Conservation (phyloP, 2,888 invertebrate species). For the Metalampra italica region DNA sequence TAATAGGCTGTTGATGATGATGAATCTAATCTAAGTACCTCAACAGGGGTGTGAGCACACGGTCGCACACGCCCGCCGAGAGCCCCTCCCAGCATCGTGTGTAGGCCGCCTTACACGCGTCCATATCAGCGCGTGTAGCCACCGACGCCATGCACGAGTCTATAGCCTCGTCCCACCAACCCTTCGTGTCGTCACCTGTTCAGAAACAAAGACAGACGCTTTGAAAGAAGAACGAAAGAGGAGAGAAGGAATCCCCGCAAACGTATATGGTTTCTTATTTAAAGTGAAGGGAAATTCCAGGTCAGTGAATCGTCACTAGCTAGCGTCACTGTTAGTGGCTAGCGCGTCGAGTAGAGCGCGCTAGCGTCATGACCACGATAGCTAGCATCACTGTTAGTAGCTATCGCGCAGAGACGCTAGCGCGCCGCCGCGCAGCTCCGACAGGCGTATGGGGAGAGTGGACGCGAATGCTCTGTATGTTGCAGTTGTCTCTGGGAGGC, state of each 20-base stretch:
- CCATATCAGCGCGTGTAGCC: constrained; percentile 21
- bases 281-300: no score
- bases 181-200: constrained; percentile 38
- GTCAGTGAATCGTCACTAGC: no score
- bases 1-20: no score
- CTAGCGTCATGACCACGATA: constrained; percentile 33
- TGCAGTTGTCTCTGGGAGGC: no score
- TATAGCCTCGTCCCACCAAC: constrained; percentile 58
- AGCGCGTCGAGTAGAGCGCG: no score
- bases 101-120: constrained; percentile 23
- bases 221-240: no score
- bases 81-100: constrained; percentile 13
- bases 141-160: constrained; percentile 37
- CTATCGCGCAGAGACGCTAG: constrained; percentile 26
- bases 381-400: constrained; percentile 28
- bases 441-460: constrained; percentile 26
- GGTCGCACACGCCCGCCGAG: constrained; percentile 23
- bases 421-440: constrained; percentile 24
- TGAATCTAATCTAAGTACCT: no score
- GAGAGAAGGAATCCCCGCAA: no score
- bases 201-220: neutral
- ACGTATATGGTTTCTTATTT: no score
- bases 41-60: constrained; percentile 45
- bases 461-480: constrained; percentile 23
- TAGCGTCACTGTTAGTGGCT: no score